A percentile compares a stretch with the other conserved stretches of the same genome.
phyloP scores from a whole-genome alignment of 2,113 vertebrate genomes.

The Capreolus pygargus region DNA sequence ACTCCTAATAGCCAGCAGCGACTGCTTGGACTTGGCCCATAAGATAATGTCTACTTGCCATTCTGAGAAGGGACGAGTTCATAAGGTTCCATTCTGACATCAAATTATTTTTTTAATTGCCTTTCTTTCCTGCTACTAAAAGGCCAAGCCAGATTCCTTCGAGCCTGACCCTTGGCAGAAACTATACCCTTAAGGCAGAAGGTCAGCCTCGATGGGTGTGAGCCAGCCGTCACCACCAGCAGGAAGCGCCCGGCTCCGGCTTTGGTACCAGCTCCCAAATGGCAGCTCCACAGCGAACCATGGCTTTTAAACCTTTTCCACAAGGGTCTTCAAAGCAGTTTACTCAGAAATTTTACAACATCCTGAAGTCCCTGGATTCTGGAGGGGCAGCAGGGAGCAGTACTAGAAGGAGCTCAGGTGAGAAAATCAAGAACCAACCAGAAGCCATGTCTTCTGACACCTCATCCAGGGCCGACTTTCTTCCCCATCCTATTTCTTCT shows the following conservation, averaged over 20 bases:
- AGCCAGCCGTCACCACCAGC: neutral
- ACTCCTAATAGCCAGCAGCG: neutral
- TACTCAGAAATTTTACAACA: neutral
- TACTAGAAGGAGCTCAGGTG: neutral
- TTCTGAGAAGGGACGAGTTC: neutral
- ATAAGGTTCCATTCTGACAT: neutral
- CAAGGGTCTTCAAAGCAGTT: neutral
- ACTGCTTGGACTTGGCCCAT: neutral
- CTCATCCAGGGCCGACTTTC: accelerated
- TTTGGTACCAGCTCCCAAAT: neutral
- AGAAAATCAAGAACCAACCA: neutral
- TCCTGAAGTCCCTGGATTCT: neutral
- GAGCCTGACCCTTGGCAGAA: neutral
- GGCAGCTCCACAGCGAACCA: neutral
- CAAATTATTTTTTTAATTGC: neutral
- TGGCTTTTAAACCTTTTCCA: neutral
- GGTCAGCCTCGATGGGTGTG: neutral
- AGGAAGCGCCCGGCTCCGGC: neutral
- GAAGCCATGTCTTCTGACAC: neutral
- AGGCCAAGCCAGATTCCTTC: neutral
- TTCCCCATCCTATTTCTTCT: neutral
- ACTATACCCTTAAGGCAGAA: neutral
- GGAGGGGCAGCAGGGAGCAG: neutral
- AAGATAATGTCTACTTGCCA: neutral
- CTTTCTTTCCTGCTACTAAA: neutral